phyloP scores from a whole-genome alignment of 1,140 invertebrate genomes.

The Galleria mellonella region DNA sequence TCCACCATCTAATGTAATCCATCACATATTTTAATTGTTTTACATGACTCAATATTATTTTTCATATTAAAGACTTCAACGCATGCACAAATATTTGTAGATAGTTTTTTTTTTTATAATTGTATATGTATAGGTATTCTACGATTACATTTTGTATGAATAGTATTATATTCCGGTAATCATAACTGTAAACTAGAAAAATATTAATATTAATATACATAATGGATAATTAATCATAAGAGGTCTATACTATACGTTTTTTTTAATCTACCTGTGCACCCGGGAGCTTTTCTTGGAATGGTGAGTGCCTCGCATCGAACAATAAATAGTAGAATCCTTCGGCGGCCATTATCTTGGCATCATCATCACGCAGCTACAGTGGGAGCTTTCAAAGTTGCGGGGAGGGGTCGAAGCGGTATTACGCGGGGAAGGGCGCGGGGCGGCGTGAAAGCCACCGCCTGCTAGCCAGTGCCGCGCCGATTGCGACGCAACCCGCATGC shows the following conservation, averaged over 20 bases:
- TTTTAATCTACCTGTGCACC: constrained; percentile 18
- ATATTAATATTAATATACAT: no score
- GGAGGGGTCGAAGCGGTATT: constrained; percentile 23
- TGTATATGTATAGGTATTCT: no score
- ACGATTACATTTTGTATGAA: no score
- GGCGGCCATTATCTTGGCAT: constrained; percentile 65
- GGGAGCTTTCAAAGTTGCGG: constrained; percentile 56
- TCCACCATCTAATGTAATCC: no score
- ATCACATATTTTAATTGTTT: no score
- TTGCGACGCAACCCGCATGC: constrained; percentile 48
- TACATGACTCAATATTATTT: no score
- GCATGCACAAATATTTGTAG: constrained; percentile 6
- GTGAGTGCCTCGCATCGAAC: constrained; percentile 44
- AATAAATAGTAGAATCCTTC: constrained; percentile 69
- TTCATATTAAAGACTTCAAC: constrained; percentile 39
- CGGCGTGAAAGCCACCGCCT: constrained; percentile 59
- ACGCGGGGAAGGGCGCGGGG: constrained; percentile 48
- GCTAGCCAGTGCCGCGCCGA: constrained; percentile 59
- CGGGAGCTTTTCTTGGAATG: constrained; percentile 31
- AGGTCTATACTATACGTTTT: background rate
- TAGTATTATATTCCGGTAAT: no score
- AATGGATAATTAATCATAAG: background rate
- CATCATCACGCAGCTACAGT: constrained; percentile 59
- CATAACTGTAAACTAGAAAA: no score
- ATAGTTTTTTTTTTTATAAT: no score